phyloP scores from a whole-genome alignment of 2,888 invertebrate genomes.

The Heliconius sara region DNA sequence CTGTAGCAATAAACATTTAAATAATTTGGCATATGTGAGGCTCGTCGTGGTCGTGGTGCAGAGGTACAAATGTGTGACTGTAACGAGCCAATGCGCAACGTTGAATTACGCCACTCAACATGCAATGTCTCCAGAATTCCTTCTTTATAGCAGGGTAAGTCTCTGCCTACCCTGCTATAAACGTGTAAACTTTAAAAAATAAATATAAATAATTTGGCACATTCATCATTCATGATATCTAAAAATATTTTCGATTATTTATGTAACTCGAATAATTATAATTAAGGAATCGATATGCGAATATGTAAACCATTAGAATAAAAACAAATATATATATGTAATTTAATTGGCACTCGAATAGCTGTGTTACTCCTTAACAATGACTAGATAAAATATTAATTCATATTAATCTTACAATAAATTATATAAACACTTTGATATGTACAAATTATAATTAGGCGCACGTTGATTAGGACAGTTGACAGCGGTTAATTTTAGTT shows the following conservation, averaged over 20 bases:
- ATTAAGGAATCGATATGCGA: slow-evolving; percentile 4
- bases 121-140: too few relatives aligned
- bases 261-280: not conserved
- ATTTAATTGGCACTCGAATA: not conserved
- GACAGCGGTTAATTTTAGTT: not conserved
- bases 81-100: too few relatives aligned
- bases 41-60: too few relatives aligned
- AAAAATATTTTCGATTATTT: slow-evolving; percentile 15
- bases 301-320: not conserved
- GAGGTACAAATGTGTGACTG: too few relatives aligned
- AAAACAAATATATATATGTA: not conserved
- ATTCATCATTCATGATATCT: not conserved
- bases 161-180: too few relatives aligned
- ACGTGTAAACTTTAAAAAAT: too few relatives aligned
- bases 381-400: slow-evolving; percentile 61
- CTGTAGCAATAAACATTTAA: not conserved
- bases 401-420: slow-evolving; percentile 53
- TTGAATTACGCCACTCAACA: too few relatives aligned
- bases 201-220: slow-evolving; percentile 9
- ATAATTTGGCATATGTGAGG: slow-evolving; percentile 6
- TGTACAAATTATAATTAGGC: slow-evolving; percentile 57
- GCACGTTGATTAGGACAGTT: slow-evolving; percentile 13
- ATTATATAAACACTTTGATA: slow-evolving; percentile 58
- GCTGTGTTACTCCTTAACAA: slow-evolving; percentile 50
- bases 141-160: too few relatives aligned